Conservation (phyloP, 2,888 invertebrate species). For the Lasioglossum calceatum region DNA sequence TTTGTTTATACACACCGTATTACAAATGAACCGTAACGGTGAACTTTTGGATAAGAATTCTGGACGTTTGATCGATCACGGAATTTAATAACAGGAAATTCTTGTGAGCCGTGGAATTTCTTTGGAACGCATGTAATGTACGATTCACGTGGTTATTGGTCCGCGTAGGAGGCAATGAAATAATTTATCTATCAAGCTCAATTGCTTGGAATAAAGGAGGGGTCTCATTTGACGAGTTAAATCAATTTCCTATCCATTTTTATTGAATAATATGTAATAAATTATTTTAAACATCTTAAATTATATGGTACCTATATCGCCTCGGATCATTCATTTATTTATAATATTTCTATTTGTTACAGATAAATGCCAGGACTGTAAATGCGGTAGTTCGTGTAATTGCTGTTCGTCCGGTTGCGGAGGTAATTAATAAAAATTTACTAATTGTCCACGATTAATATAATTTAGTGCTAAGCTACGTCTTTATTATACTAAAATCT, state of each 20-base stretch:
- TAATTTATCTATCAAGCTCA: constrained; percentile 44
- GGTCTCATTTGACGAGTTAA: constrained; percentile 41
- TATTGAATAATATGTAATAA: constrained; percentile 14
- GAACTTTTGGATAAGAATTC: background rate
- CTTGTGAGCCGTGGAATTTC: constrained; percentile 1
- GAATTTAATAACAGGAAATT: constrained; percentile 30
- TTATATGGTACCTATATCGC: background rate
- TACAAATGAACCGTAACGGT: background rate
- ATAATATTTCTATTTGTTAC: constrained; percentile 50
- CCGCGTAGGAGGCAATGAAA: constrained; percentile 25
- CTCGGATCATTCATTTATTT: constrained; percentile 10
- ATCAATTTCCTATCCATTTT: constrained; percentile 6
- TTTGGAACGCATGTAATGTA: background rate
- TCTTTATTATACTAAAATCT: background rate
- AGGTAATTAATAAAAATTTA: constrained; percentile 54
- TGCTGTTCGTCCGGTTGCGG: constrained; percentile 76
- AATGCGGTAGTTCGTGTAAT: constrained; percentile 80
- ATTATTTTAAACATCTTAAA: background rate
- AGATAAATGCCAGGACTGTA: constrained; percentile 80
- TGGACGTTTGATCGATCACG: background rate
- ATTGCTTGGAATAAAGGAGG: constrained; percentile 15
- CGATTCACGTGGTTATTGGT: background rate
- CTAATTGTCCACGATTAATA: constrained; percentile 1
- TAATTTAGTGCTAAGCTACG: background rate
- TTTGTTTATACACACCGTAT: no score